Evolutionary conservation across 2,888 invertebrate species (phyloP).

Genomic region (Cyclophora punctaria): DNA sequence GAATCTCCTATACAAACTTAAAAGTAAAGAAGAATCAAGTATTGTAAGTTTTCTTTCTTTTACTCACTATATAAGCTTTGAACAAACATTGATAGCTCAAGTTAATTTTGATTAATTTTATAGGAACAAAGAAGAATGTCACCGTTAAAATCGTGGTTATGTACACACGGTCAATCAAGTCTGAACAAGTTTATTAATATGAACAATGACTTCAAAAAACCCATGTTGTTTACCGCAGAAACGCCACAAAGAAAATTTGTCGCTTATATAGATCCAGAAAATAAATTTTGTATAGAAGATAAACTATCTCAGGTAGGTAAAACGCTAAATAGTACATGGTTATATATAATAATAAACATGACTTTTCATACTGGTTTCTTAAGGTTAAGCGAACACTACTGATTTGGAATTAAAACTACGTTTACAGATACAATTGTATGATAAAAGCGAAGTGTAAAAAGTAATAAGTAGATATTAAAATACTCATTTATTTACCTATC

Average conservation of each 20-base stretch:
- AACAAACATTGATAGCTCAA: too few relatives aligned
- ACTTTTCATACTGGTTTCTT: too few relatives aligned
- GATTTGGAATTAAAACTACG: too few relatives aligned
- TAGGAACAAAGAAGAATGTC: constrained; percentile 86
- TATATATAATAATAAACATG: too few relatives aligned
- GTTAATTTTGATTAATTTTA: too few relatives aligned
- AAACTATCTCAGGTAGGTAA: constrained; percentile 89
- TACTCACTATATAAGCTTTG: too few relatives aligned
- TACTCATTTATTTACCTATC: too few relatives aligned
- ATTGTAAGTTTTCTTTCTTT: constrained; percentile 34
- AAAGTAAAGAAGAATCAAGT: constrained; percentile 83
- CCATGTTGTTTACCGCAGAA: constrained; percentile 90
- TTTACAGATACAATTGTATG: too few relatives aligned
- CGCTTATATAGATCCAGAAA: constrained; percentile 95
- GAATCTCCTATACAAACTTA: constrained; percentile 90
- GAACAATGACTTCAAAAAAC: constrained; percentile 77
- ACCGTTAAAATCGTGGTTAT: constrained; percentile 93
- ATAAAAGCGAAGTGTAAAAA: too few relatives aligned
- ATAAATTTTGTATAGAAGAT: constrained; percentile 90
- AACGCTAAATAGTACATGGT: too few relatives aligned
- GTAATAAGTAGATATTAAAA: too few relatives aligned
- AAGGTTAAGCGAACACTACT: too few relatives aligned
- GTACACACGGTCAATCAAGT: constrained; percentile 88
- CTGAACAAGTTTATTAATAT: constrained; percentile 88
- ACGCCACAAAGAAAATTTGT: constrained; percentile 91